These are phyloP conservation scores for Triplophysa tibetana DNA, from an alignment of 2,113 vertebrate genomes.

Conservation along the genomic window DNA sequence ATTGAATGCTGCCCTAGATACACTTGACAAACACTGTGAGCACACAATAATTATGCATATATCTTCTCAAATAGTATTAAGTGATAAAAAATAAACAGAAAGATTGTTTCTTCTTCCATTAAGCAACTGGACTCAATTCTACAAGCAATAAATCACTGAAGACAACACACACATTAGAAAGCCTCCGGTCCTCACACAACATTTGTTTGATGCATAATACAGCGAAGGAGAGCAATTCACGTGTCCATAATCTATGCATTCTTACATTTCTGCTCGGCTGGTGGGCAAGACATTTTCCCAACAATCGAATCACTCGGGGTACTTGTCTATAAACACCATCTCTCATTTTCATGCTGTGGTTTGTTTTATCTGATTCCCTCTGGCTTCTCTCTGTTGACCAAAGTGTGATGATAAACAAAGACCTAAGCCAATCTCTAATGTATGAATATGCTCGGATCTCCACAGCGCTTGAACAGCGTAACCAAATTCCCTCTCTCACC, in stretches of 20 bases:
- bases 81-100: neutral
- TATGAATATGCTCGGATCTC: neutral
- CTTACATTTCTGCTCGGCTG: slow-evolving; percentile 39
- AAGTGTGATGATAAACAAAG: slow-evolving; percentile 37
- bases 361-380: slow-evolving; percentile 34
- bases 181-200: slow-evolving; percentile 5
- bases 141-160: slow-evolving; percentile 14
- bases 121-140: neutral
- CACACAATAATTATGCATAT: neutral
- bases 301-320: slow-evolving; percentile 46
- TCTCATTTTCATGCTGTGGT: slow-evolving; percentile 44
- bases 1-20: neutral
- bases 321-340: slow-evolving; percentile 48
- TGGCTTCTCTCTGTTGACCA: slow-evolving; percentile 28
- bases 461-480: neutral
- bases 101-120: neutral
- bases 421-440: slow-evolving; percentile 28
- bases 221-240: slow-evolving; percentile 33
- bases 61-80: neutral
- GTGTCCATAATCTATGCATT: slow-evolving; percentile 47
- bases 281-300: slow-evolving; percentile 31
- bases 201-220: slow-evolving; percentile 33
- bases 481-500: slow-evolving; percentile 9
- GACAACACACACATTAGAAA: neutral
- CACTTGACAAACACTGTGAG: neutral